Base-by-base conservation (phyloP, 2,888 invertebrate genomes). In the Scaeva pyrastri region DNA sequence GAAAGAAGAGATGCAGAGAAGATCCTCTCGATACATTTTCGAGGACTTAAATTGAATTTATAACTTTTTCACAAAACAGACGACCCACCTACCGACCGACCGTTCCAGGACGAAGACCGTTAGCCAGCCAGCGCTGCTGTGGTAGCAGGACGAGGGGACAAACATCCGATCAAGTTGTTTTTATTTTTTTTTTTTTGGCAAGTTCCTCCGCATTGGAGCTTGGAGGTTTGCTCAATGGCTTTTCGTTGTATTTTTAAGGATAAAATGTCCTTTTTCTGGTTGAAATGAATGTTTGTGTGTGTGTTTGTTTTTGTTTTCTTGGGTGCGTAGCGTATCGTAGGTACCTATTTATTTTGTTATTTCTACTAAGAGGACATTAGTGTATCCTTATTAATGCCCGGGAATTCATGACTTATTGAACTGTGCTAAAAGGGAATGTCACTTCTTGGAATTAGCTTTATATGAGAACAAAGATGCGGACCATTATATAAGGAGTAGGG, bases 31-130 rank as follows among this genome's bases (percentile, higher is more conserved):
- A 86, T 86, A 86, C 88, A 87, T 85, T 88, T 82, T 85, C 88
- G 78, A 62, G 88, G 88, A 88, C 88, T 87, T 82, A 88, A 88
- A 88, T 88, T 88, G 88, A 88, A 88, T 88, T 88, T 88, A 82
- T 80, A 88, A 88, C 88, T 87, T 88, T 88, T 83, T 76, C 68
- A 52, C 66, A 86, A 86, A 86, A 77, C 77, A 86, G 81, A 86
- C 82, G 82, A 62, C 52, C 66, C 12, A 43, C 43, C 43, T 5
- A 43, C 43, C 43, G 11, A 11, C 43, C 43, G 43, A 43, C 14
- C 6, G 31, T 31, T 1, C 52, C 60, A 21, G 60, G 39, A 39
- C 68, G 39, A 68, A 3, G 21, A 68, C 68, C 52, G 52, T 52
- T 68, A 52, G 68, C 39, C 8, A 31, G 31, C 31, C n/a, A n/a